These are phyloP conservation scores for Cydia pomonella DNA, from an alignment of 1,140 invertebrate species.

Conservation along the genomic window DNA sequence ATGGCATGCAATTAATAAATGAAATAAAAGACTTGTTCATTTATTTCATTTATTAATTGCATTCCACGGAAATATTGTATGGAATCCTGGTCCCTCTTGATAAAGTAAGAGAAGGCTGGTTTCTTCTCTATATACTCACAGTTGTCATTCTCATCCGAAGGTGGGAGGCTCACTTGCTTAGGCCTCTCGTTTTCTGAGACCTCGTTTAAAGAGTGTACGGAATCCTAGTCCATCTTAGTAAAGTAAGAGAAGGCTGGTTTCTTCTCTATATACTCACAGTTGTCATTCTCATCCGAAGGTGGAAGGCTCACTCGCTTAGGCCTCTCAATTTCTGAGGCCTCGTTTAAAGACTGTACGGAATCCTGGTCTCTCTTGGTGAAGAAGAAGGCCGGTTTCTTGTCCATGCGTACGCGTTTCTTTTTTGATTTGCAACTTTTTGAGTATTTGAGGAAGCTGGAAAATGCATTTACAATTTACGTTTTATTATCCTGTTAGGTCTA, in stretches of 20 bases:
- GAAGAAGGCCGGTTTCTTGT: not conserved
- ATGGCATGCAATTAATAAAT: too few relatives aligned
- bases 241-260: too few relatives aligned
- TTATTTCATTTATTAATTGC: too few relatives aligned
- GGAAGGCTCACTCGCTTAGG: not conserved
- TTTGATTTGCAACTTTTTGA: not conserved
- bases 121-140: not conserved
- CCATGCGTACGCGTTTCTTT: not conserved
- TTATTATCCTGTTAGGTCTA: too few relatives aligned
- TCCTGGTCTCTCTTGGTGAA: not conserved
- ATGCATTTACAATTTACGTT: too few relatives aligned
- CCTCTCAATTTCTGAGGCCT: not conserved
- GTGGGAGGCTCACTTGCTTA: not conserved
- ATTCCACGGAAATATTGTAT: too few relatives aligned
- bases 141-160: not conserved
- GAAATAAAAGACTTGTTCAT: too few relatives aligned
- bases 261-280: not conserved
- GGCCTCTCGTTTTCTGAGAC: not conserved
- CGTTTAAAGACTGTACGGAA: not conserved
- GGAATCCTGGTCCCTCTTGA: too few relatives aligned
- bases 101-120: too few relatives aligned
- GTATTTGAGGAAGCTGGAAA: not conserved
- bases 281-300: not conserved
- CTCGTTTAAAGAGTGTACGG: too few relatives aligned
- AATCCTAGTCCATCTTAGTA: too few relatives aligned